Conservation (phyloP, 2,113 vertebrate species). For the Orthonyx spaldingii region DNA sequence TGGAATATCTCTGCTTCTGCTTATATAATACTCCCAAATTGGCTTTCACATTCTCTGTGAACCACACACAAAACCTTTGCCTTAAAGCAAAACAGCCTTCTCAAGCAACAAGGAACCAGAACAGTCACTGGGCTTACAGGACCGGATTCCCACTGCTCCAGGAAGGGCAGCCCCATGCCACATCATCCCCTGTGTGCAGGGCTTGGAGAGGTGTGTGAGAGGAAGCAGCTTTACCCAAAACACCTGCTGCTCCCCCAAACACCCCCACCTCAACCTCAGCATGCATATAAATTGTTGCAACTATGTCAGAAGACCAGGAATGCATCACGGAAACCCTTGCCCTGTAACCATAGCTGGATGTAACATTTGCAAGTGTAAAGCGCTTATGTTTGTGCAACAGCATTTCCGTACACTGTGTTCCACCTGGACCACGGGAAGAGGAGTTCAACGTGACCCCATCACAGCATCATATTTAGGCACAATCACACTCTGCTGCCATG, state of each 20-base stretch:
- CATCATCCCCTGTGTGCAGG: not conserved
- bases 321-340: constrained; percentile 54
- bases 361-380: not conserved
- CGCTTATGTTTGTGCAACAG: constrained; percentile 41
- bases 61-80: not conserved
- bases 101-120: not conserved
- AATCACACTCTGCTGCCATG: constrained; percentile 14
- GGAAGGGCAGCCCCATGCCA: accelerated
- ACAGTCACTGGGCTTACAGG: not conserved
- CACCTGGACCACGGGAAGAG: not conserved
- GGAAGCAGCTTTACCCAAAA: not conserved
- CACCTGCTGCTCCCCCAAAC: not conserved
- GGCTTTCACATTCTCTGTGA: not conserved
- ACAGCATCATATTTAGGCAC: constrained; percentile 44
- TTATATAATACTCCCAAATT: constrained; percentile 23
- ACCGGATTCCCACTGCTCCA: not conserved
- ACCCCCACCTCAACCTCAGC: not conserved
- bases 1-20: constrained; percentile 15
- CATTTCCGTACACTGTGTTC: constrained; percentile 34
- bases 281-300: constrained; percentile 43
- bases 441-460: not conserved
- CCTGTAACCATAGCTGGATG: constrained; percentile 20
- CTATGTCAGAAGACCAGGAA: constrained; percentile 39
- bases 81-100: constrained; percentile 10
- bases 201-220: not conserved